These are phyloP conservation scores for Acleris holmiana DNA, from an alignment of 2,888 invertebrate species.

Conservation along the genomic window DNA sequence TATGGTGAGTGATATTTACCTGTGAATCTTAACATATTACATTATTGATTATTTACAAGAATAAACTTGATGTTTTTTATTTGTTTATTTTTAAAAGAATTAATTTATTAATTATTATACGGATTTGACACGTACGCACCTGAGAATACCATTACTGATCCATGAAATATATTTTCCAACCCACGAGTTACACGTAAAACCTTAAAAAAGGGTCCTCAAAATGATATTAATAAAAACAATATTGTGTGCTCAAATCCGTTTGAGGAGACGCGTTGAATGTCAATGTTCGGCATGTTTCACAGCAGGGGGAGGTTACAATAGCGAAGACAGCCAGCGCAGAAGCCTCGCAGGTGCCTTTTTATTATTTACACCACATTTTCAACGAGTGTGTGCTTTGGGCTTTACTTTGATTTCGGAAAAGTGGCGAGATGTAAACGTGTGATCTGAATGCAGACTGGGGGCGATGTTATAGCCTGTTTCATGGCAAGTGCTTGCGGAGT, in stretches of 20 bases:
- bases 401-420: conserved; percentile 82
- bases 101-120: too few relatives aligned
- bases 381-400: conserved; percentile 80
- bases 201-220: conserved; percentile 11
- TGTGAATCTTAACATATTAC: too few relatives aligned
- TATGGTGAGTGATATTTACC: too few relatives aligned
- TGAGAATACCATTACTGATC: too few relatives aligned
- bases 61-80: too few relatives aligned
- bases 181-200: neutral
- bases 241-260: conserved; percentile 47
- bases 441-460: conserved; percentile 71
- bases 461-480: conserved; percentile 54
- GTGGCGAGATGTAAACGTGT: conserved; percentile 74
- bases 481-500: conserved; percentile 67
- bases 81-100: too few relatives aligned
- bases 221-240: conserved; percentile 36
- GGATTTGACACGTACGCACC: too few relatives aligned
- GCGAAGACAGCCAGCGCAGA: conserved; percentile 66
- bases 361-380: conserved; percentile 84
- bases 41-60: too few relatives aligned
- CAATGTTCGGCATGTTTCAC: conserved; percentile 68
- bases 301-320: conserved; percentile 70
- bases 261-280: conserved; percentile 49
- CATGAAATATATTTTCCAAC: neutral
- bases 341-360: conserved; percentile 74